Evolutionary conservation across 2,888 invertebrate genomes (phyloP).

Genomic region (Cosmia trapezina): DNA sequence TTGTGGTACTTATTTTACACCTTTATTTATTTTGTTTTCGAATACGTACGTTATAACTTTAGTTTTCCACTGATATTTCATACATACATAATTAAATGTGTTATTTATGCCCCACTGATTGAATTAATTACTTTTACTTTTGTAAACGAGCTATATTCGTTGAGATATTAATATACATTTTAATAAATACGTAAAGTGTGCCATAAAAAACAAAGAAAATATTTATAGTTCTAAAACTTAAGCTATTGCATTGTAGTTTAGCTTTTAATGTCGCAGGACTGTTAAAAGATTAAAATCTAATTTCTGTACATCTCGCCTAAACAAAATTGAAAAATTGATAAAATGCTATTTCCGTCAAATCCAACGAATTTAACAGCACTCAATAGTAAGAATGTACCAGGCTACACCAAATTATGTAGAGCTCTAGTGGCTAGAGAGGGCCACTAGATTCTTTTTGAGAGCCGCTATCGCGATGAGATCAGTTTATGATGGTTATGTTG

Average conservation of each 20-base stretch:
- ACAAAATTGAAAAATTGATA: constrained; percentile 63
- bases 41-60: not conserved
- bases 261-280: not conserved
- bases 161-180: not conserved
- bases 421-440: constrained; percentile 36
- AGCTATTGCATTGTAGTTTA: not conserved
- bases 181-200: not conserved
- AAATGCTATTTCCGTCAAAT: constrained; percentile 72
- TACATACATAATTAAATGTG: not conserved
- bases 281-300: not conserved
- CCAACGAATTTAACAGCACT: constrained; percentile 72
- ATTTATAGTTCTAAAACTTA: not conserved
- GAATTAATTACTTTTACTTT: not conserved
- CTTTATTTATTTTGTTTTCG: constrained; percentile 21
- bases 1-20: constrained; percentile 5
- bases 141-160: not conserved
- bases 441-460: constrained; percentile 29
- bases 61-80: not conserved
- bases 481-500: constrained; percentile 69
- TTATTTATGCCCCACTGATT: constrained; percentile 2
- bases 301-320: constrained; percentile 2
- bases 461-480: constrained; percentile 59
- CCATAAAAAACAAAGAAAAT: not conserved
- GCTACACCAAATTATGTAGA: constrained; percentile 64
- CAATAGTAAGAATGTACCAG: constrained; percentile 69